Evolutionary conservation across 1,140 invertebrate species (phyloP), one percentile per base, ranked within the genome.

Genomic region (Phortica variegata): DNA sequence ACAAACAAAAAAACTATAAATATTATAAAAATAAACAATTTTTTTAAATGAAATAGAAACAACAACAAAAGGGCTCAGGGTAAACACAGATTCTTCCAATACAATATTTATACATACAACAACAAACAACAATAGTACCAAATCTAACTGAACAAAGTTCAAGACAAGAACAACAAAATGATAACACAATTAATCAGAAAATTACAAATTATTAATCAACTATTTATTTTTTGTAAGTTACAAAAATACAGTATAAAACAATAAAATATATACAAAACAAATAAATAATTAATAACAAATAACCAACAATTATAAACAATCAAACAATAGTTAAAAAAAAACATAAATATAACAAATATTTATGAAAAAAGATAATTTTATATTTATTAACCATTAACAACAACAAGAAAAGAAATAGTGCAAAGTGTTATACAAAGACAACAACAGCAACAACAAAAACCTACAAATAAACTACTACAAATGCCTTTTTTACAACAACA

Each of bases 31-130:
- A 16, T 16, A 43, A 33, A 3, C 42, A 39, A 54, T 46, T 60
- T 42, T 52, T 36, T 9, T 36, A 31, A 53, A 33, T 32, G 23
- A 34, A 59, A 45, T 54, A 57, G 37, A 44, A 68, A 63, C 62
- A 66, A 63, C 56, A 69, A 65, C 65, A 62, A 56, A 69, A 65
- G 42, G 60, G 66, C 66, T 71, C 66, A 73, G 70, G 65, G 69
- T 65, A 55, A 70, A 60, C 61, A 55, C 65, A 66, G 56, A 74
- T 60, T 69, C 61, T 71, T 65, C 63, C 61, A 73, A 68, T 65
- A 71, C 54, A 69, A 63, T 60, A 54, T 54, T 58, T 68, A 69
- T 56, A 47, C 29, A n/a, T 46, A 39, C 23, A 47, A 43, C 33
- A 48, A 52, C 23, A 52, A 33, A 31, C 44, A 39, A 39, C 37